Percentiles rank a stretch among this genome's conserved stretches.
Conservation (phyloP, 53 echinoderm and acorn worm species). For the Temnopleurus reevesii region DNA sequence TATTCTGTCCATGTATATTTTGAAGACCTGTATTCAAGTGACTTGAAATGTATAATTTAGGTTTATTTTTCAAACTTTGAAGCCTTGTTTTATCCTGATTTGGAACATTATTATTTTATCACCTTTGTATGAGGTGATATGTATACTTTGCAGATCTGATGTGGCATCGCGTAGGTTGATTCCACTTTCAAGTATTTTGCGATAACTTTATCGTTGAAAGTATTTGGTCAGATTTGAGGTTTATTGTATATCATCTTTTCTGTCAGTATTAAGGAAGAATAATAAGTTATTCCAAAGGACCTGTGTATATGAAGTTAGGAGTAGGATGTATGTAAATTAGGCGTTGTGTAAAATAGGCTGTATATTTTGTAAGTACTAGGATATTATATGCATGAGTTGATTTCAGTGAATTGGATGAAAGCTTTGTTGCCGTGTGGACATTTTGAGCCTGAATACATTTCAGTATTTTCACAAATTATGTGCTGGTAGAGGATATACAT, state of each 20-base stretch:
- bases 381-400: not conserved
- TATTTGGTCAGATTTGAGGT: not conserved
- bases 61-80: not conserved
- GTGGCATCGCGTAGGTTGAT: not conserved
- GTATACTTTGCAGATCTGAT: not conserved
- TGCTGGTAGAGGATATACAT: not conserved
- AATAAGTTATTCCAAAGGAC: slow-evolving; percentile 27
- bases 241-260: slow-evolving; percentile 13
- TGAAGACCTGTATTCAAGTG: slow-evolving; percentile 25
- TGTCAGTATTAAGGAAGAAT: slow-evolving; percentile 37
- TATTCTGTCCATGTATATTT: slow-evolving; percentile 25
- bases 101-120: too few relatives aligned
- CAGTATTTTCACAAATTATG: not conserved
- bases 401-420: not conserved
- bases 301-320: not conserved
- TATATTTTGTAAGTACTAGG: slow-evolving; percentile 49
- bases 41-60: slow-evolving; percentile 48
- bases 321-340: not conserved
- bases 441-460: slow-evolving; percentile 10
- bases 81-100: not conserved
- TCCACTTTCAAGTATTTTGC: not conserved
- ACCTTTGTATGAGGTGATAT: not conserved
- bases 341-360: slow-evolving; percentile 41
- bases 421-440: slow-evolving; percentile 9
- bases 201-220: not conserved